Evolutionary conservation across 2,113 vertebrate species (phyloP).

Genomic region (Serinus canaria): DNA sequence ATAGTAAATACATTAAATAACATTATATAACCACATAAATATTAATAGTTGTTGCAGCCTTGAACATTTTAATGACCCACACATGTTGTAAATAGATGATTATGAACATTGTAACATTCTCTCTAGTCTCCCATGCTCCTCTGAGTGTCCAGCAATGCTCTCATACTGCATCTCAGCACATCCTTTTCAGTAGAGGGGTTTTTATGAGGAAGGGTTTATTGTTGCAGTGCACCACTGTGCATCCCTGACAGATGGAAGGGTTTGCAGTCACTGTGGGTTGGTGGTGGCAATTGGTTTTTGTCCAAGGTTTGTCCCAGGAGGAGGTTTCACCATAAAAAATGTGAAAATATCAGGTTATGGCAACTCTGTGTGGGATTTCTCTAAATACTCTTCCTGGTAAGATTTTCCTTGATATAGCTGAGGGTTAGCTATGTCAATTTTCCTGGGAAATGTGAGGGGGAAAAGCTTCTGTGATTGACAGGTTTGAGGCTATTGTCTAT

Average conservation of each 20-base stretch:
- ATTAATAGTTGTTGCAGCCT: background rate
- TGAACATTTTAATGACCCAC: slow-evolving; percentile 13
- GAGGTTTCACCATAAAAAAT: background rate
- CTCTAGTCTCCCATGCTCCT: background rate
- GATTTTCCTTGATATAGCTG: background rate
- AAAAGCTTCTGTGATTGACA: background rate
- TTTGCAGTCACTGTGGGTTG: background rate
- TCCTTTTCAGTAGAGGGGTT: background rate
- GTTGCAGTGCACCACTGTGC: background rate
- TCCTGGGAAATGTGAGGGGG: background rate
- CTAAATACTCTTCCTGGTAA: background rate
- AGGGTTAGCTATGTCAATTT: background rate
- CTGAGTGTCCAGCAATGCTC: background rate
- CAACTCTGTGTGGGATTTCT: background rate
- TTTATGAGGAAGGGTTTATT: background rate
- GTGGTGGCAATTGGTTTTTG: background rate
- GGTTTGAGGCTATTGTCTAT: background rate
- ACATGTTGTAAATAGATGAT: background rate
- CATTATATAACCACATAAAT: slow-evolving; percentile 25
- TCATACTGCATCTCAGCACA: background rate
- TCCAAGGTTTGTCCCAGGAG: background rate
- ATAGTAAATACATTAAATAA: background rate
- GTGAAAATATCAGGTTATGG: background rate
- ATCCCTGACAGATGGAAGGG: background rate
- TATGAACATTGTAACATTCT: background rate